Evolutionary conservation across 2,113 vertebrate genomes (phyloP), one percentile per base, ranked within the genome.

Genomic region (Campylorhamphus procurvoides): DNA sequence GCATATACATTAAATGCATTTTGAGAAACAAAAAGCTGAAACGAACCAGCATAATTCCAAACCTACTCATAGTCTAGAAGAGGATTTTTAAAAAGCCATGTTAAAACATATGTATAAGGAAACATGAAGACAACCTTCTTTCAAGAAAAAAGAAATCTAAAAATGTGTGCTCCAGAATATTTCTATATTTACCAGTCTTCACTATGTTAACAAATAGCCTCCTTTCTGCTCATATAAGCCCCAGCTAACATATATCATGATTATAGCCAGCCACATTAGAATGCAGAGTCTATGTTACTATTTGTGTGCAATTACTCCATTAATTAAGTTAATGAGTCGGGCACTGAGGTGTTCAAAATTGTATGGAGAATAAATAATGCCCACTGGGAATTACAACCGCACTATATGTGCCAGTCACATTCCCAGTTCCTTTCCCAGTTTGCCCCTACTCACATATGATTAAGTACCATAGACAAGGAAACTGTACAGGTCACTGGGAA

Each of bases 291-390:
- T 75, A 62, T 33, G 44, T 18, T 69, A 55, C 46, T 83, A 69
- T 47, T 88, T 89, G 55, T 40, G 53, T 28, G 74, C 77, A 96
- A 90, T 96, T 86, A 92, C 31, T 86, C 88, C 63, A 55, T 84
- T 95, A 95, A 95, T 93, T 94, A 94, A 94, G 68, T 78, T 90
- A 91, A 93, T 95, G 64, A 94, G 66, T 80, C 78, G 82, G 84
- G 55, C 71, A 90, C 80, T 58, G 46, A 95, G 74, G 72, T 90
- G 71, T 66, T 91, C 69, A 80, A 86, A 88, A 89, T 58, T 90
- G 44, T 86, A 71, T 4, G 1, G 81, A 91, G 93, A 87, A 31
- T 87, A 91, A 89, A 93, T 40, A 91, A 64, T 91, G 84, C 72
- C 89, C 87, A 90, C 37, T 94, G 89, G 91, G 87, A 91, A 95